Base-by-base conservation (phyloP, 2,797 vertebrate genomes). In the Harpagifer antarcticus region DNA sequence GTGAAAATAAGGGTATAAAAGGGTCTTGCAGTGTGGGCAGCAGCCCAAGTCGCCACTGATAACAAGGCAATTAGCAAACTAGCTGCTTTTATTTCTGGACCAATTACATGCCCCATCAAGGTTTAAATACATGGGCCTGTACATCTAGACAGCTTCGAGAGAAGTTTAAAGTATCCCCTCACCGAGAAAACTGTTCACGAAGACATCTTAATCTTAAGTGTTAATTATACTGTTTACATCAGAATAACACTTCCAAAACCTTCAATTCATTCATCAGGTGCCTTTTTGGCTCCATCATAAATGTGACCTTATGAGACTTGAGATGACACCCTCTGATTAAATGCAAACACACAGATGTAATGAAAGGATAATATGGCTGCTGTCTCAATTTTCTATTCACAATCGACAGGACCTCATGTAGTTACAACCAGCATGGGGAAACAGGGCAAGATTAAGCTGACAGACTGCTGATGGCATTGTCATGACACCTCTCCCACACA, bases 51-150 rank as follows among this genome's bases (percentile, higher is more conserved):
- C 9, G 0, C 44, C 42, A 69, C 56, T 70, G 79, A 90, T 78
- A 84, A 87, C 73, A 56, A 81, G 74, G 62, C 76, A 84, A 83
- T 79, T 60, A 83, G 60, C 58, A 76, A 68, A 83, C 74, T 62
- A 72, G 66, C 70, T 70, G 76, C 43, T 71, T 89, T 89, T 81
- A 79, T 68, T 80, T 76, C 71, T 40, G 14, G 50, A 54, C 55
- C 59, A 68, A 88, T 87, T 84, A 88, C 57, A 77, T 57, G 72
- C 43, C 27, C 60, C 70, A 85, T 89, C 55, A 64, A 76, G 74
- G 74, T 76, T 33, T 19, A 55, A 57, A 75, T 76, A 80, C 52
- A 80, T 42, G 52, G 0, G 19, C 10, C 57, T 63, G 20, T 47
- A 42, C 17, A 64, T 61, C 48, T 68, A 17, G n/a, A 42, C 15